A percentile compares a stretch with the other conserved stretches of the same genome.
These are phyloP conservation scores for Diadema setosum DNA, from an alignment of 35 echinoderm and acorn worm species.

Conservation along the genomic window DNA sequence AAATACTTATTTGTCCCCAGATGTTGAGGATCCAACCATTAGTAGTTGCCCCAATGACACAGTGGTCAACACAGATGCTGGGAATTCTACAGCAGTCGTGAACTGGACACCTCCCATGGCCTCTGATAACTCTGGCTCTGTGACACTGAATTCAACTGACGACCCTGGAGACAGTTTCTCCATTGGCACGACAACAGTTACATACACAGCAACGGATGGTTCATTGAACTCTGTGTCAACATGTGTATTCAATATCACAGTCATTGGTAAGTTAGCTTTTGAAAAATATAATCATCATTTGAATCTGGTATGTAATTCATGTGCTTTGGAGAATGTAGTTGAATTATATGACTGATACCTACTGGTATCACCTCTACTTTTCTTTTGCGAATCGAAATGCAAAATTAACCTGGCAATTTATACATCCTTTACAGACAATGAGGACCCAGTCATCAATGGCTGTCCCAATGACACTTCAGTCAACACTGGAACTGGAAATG, in stretches of 20 bases:
- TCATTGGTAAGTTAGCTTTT: background rate
- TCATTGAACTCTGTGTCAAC: background rate
- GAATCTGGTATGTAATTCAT: background rate
- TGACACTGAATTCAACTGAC: background rate
- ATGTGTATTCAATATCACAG: background rate
- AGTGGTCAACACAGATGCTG: background rate
- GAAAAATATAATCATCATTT: background rate
- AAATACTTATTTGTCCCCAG: background rate
- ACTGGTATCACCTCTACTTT: background rate
- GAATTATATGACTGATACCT: too few species aligned
- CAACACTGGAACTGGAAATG: background rate
- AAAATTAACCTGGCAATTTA: background rate
- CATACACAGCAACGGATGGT: background rate
- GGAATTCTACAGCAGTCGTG: background rate
- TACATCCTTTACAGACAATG: background rate
- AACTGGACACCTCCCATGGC: background rate
- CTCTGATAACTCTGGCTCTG: background rate
- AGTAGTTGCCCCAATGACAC: background rate
- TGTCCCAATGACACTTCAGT: background rate
- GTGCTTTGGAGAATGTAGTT: background rate
- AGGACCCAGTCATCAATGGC: background rate
- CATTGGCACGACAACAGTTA: background rate
- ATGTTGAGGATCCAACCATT: constrained; percentile 19
- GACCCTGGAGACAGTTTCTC: background rate
- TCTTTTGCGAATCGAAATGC: background rate